Evolutionary conservation across 2,113 vertebrate genomes (phyloP).

Genomic region (Spheniscus mendiculus): DNA sequence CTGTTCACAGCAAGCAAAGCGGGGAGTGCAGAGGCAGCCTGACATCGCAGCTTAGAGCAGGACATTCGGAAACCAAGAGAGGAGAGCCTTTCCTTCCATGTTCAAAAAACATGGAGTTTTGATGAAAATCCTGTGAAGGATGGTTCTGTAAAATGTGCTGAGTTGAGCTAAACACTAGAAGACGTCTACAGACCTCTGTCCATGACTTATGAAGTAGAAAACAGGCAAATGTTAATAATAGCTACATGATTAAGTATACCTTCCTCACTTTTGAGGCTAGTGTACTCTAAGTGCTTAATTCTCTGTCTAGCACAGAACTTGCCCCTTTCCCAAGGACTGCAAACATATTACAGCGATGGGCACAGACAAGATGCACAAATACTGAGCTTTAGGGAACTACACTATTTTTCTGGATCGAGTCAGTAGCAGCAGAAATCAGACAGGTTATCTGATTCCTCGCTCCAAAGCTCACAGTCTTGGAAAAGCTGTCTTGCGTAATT

Average conservation of each 20-base stretch:
- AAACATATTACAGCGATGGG: background rate
- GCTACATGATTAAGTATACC: background rate
- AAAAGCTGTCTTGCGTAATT: background rate
- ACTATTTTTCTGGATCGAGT: background rate
- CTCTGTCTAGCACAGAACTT: background rate
- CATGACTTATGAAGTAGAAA: background rate
- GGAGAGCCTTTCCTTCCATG: background rate
- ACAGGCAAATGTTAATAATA: background rate
- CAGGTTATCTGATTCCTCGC: background rate
- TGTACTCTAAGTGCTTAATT: background rate
- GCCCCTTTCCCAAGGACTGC: background rate
- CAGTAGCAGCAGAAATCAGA: background rate
- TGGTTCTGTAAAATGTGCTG: background rate
- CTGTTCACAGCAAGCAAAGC: background rate
- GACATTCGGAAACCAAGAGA: background rate
- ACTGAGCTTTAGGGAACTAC: background rate
- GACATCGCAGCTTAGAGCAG: rapidly evolving
- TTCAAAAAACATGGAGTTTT: background rate
- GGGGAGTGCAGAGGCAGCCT: background rate
- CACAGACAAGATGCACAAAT: background rate
- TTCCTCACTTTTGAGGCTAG: background rate
- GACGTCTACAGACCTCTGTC: background rate
- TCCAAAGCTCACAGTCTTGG: background rate
- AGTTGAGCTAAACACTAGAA: background rate
- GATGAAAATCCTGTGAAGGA: background rate